A percentile compares a stretch with the other conserved stretches of the same genome.
phyloP scores from a whole-genome alignment of 2,113 vertebrate genomes.

The Chionomys nivalis region DNA sequence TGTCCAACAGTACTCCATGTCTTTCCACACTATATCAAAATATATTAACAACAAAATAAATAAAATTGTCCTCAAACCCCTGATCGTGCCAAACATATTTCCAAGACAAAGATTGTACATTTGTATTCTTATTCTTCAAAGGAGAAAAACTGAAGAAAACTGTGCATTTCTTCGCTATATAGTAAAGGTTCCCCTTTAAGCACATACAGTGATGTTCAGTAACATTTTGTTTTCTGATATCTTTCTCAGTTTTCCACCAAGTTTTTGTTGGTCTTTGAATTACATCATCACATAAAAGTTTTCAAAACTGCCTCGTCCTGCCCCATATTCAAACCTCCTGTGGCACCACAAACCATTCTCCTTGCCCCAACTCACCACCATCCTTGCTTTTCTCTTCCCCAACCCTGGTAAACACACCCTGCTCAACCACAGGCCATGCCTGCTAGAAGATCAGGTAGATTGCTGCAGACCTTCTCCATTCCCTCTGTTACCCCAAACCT shows the following conservation, averaged over 20 bases:
- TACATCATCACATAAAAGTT: not conserved
- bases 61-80: not conserved
- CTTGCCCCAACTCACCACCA: no score
- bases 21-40: not conserved
- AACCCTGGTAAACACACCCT: no score
- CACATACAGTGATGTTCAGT: not conserved
- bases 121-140: not conserved
- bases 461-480: no score
- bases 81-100: not conserved
- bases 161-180: not conserved
- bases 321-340: no score
- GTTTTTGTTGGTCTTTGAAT: not conserved
- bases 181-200: not conserved
- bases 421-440: no score
- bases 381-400: no score
- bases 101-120: not conserved
- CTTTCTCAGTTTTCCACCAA: not conserved
- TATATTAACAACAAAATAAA: not conserved
- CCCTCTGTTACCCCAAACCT: no score
- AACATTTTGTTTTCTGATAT: not conserved
- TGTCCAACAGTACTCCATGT: not conserved
- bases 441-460: no score
- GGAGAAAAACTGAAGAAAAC: not conserved
- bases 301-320: no score
- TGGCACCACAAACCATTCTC: no score